A percentile compares a stretch with the other conserved stretches of the same genome.
phyloP scores from a whole-genome alignment of 2,888 invertebrate species.

The Lithophane socia region DNA sequence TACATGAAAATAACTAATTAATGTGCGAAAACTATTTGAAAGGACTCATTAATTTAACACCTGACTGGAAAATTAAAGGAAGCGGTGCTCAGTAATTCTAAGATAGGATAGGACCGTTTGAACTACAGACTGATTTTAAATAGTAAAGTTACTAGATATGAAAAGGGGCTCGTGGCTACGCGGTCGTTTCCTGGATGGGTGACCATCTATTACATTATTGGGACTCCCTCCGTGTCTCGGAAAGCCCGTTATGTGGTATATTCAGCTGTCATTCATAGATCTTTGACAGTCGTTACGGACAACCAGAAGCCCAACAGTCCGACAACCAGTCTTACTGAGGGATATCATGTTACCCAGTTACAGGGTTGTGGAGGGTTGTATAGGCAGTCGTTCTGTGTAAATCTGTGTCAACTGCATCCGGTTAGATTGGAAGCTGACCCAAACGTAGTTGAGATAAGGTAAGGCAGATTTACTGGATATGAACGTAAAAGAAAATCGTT shows the following conservation, averaged over 20 bases:
- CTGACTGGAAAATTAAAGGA: constrained; percentile 41
- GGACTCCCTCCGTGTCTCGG: not conserved
- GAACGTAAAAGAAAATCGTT: not conserved
- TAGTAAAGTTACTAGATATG: no score
- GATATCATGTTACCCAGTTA: not conserved
- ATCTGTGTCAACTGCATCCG: not conserved
- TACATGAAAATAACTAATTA: constrained; percentile 77
- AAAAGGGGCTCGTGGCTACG: no score
- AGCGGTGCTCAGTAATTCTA: not conserved
- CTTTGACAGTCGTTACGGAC: not conserved
- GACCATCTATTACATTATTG: not conserved
- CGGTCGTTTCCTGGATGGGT: not conserved
- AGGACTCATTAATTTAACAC: constrained; percentile 50
- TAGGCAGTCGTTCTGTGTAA: no score
- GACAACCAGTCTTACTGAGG: not conserved
- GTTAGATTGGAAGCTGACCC: not conserved
- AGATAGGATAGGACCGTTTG: not conserved
- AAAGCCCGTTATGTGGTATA: not conserved
- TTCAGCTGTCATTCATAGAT: no score
- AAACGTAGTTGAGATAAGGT: not conserved
- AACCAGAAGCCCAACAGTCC: not conserved
- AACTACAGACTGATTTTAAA: not conserved
- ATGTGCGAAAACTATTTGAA: constrained; percentile 58
- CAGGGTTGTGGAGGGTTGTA: not conserved
- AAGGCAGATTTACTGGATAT: not conserved